phyloP scores from a whole-genome alignment of 2,113 vertebrate genomes.

The Crotalus viridis region DNA sequence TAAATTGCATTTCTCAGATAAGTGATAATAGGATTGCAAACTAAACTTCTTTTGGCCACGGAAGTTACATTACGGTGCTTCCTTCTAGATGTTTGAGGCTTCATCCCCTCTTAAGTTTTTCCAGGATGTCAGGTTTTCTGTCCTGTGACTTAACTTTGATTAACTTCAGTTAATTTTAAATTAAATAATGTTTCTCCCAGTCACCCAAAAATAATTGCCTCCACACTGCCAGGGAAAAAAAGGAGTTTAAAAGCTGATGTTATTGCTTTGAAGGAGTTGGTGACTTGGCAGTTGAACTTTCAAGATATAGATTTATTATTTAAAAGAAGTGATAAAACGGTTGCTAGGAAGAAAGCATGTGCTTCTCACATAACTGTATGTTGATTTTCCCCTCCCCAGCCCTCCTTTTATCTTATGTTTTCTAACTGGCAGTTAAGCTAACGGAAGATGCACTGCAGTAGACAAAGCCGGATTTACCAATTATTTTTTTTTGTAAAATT shows the following conservation, averaged over 20 bases:
- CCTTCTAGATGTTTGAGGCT: not conserved
- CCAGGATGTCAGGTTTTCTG: not conserved
- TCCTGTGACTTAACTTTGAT: not conserved
- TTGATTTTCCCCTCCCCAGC: not conserved
- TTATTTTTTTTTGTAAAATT: not conserved
- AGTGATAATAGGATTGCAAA: not conserved
- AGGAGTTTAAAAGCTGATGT: not conserved
- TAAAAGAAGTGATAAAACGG: constrained; percentile 29
- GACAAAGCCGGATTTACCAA: not conserved
- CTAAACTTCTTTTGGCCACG: not conserved
- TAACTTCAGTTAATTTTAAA: not conserved
- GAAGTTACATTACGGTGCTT: not conserved
- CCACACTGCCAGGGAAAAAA: not conserved
- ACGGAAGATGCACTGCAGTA: constrained; percentile 8
- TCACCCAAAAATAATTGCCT: not conserved
- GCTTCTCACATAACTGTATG: constrained; percentile 9
- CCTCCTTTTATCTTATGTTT: not conserved
- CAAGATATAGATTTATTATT: constrained; percentile 30
- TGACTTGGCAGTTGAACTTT: constrained; percentile 36
- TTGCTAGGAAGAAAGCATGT: constrained; percentile 34
- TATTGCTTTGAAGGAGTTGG: not conserved
- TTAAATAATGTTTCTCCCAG: not conserved
- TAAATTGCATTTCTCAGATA: not conserved
- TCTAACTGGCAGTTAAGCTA: constrained; percentile 39
- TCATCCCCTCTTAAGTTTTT: not conserved